phyloP scores from a whole-genome alignment of 2,797 vertebrate species.

The Cirrhinus mrigala region DNA sequence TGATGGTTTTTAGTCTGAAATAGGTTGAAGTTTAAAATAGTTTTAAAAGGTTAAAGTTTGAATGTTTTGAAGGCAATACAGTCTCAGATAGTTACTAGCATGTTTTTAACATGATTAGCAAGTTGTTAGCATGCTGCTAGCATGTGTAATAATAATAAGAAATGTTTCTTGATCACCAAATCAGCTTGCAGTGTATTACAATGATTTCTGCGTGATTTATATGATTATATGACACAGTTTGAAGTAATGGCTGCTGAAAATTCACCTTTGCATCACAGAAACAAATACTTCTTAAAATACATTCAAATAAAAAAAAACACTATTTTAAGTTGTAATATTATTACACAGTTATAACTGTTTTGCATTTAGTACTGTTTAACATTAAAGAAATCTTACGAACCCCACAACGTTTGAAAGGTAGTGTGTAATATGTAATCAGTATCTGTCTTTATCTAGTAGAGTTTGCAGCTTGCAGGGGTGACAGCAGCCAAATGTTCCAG shows the following conservation, averaged over 20 bases:
- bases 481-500: not conserved
- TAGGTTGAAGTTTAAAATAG: too few species aligned
- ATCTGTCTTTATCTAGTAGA: slow-evolving; percentile 13
- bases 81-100: too few species aligned
- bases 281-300: not conserved
- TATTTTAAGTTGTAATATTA: not conserved
- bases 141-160: too few species aligned
- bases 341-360: not conserved
- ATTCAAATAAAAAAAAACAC: not conserved
- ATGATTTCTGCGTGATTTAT: not conserved
- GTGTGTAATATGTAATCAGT: not conserved
- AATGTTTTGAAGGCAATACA: too few species aligned
- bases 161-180: not conserved
- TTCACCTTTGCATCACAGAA: not conserved
- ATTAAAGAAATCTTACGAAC: not conserved
- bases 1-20: too few species aligned
- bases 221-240: not conserved
- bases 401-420: too few species aligned
- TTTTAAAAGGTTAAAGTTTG: too few species aligned
- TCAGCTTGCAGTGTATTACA: too few species aligned
- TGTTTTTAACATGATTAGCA: too few species aligned
- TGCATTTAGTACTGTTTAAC: too few species aligned
- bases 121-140: too few species aligned
- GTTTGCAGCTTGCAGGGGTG: not conserved
- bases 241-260: not conserved